Percentiles rank a stretch among this genome's conserved stretches.
These are phyloP conservation scores for Lobophora halterata DNA, from an alignment of 2,888 invertebrate species.

Conservation along the genomic window DNA sequence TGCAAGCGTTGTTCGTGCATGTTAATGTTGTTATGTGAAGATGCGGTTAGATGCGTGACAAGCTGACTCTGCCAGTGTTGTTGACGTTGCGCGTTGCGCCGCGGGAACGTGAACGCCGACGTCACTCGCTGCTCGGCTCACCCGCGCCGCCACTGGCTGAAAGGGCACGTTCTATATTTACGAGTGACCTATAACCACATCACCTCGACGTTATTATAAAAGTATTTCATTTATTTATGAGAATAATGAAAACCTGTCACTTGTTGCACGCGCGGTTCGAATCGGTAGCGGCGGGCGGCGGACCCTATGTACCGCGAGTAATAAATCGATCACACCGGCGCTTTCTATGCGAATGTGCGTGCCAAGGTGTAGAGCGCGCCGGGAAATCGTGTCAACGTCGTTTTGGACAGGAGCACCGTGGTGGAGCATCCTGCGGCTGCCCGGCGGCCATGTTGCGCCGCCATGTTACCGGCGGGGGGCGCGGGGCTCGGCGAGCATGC, in stretches of 20 bases:
- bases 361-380: constrained; percentile 62
- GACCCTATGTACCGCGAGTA: constrained; percentile 49
- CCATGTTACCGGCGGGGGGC: constrained; percentile 77
- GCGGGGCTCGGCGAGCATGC: constrained; percentile 73
- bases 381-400: constrained; percentile 66
- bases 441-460: constrained; percentile 80
- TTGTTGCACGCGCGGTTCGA: constrained; percentile 73
- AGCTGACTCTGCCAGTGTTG: constrained; percentile 53
- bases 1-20: constrained; percentile 31
- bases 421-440: constrained; percentile 77
- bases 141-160: constrained; percentile 71
- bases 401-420: constrained; percentile 68
- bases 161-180: constrained; percentile 78
- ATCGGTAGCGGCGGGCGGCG: constrained; percentile 41
- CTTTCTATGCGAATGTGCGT: constrained; percentile 57
- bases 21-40: constrained; percentile 61
- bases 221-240: constrained; percentile 52
- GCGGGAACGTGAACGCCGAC: constrained; percentile 72
- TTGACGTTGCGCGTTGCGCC: constrained; percentile 73
- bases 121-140: constrained; percentile 71
- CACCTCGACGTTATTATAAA: constrained; percentile 55
- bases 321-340: constrained; percentile 61
- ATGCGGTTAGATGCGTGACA: constrained; percentile 60
- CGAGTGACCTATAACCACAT: constrained; percentile 67
- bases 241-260: constrained; percentile 61